Conservation (phyloP, 1,140 invertebrate genomes). For the Leptinotarsa lineolata region DNA sequence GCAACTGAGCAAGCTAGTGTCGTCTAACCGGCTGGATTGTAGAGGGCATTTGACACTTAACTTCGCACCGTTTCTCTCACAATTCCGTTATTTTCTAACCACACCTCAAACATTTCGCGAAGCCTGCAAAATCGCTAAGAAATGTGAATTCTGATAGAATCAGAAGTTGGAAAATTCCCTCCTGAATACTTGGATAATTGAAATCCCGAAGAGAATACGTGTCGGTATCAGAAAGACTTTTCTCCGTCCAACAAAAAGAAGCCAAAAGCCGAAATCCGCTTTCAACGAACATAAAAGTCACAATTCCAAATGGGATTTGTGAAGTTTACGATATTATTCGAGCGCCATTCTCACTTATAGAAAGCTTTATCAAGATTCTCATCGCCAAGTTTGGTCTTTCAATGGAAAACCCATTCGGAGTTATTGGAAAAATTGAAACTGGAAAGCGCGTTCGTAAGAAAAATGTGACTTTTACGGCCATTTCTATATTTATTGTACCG, state of each 20-base stretch:
- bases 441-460: slow-evolving; percentile 37
- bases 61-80: no score
- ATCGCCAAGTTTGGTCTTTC: slow-evolving; percentile 51
- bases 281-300: slow-evolving; percentile 57
- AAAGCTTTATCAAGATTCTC: slow-evolving; percentile 54
- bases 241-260: slow-evolving; percentile 45
- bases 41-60: no score
- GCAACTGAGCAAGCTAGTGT: no score
- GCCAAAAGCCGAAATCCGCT: slow-evolving; percentile 47
- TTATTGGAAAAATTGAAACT: slow-evolving; percentile 53
- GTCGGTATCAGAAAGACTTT: slow-evolving; percentile 23
- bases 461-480: slow-evolving; percentile 42
- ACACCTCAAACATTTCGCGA: no score
- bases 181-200: slow-evolving; percentile 14
- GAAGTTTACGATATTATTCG: slow-evolving; percentile 58
- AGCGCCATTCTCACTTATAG: slow-evolving; percentile 56
- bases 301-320: slow-evolving; percentile 58
- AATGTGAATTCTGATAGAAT: not conserved
- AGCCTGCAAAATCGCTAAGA: not conserved
- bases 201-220: slow-evolving; percentile 18
- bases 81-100: no score
- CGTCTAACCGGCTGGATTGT: no score
- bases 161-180: not conserved
- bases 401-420: slow-evolving; percentile 50
- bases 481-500: slow-evolving; percentile 40